Evolutionary conservation across 2,888 invertebrate genomes (phyloP).

Genomic region (Orthonychiurus folsomi): DNA sequence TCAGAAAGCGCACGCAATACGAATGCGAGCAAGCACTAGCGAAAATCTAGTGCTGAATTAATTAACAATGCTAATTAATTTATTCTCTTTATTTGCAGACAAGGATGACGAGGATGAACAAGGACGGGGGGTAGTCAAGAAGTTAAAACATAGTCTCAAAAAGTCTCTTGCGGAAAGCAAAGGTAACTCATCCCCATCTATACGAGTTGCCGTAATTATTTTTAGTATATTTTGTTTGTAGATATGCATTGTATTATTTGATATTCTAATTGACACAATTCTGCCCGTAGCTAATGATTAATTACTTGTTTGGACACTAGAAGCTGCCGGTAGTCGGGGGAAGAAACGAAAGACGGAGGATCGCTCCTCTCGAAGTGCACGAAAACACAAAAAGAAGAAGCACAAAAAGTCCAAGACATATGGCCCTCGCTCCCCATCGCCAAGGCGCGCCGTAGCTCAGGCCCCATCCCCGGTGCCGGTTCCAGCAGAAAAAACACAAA

Average conservation of each 20-base stretch:
- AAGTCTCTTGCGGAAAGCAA: not conserved
- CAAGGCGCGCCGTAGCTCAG: slow-evolving; percentile 3
- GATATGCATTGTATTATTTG: too few relatives aligned
- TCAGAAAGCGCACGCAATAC: too few relatives aligned
- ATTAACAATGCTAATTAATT: not conserved
- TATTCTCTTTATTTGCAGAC: not conserved
- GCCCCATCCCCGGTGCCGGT: slow-evolving; percentile 9
- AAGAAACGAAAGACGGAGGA: too few relatives aligned
- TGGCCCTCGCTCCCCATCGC: not conserved
- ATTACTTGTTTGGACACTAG: too few relatives aligned
- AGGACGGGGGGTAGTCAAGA: not conserved
- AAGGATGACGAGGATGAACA: slow-evolving; percentile 10
- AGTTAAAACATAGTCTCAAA: not conserved
- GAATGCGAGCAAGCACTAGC: too few relatives aligned
- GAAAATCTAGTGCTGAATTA: too few relatives aligned
- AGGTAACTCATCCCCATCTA: not conserved
- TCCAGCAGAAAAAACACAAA: slow-evolving; percentile 33
- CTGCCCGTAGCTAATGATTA: too few relatives aligned
- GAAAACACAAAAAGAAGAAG: slow-evolving; percentile 21
- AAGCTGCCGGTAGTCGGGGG: too few relatives aligned
- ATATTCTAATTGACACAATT: too few relatives aligned
- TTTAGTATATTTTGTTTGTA: not conserved
- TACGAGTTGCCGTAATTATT: not conserved
- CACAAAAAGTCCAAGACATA: slow-evolving; percentile 12
- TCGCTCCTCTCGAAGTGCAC: not conserved